Evolutionary conservation across 2,797 vertebrate species (phyloP).

Genomic region (Enoplosus armatus): DNA sequence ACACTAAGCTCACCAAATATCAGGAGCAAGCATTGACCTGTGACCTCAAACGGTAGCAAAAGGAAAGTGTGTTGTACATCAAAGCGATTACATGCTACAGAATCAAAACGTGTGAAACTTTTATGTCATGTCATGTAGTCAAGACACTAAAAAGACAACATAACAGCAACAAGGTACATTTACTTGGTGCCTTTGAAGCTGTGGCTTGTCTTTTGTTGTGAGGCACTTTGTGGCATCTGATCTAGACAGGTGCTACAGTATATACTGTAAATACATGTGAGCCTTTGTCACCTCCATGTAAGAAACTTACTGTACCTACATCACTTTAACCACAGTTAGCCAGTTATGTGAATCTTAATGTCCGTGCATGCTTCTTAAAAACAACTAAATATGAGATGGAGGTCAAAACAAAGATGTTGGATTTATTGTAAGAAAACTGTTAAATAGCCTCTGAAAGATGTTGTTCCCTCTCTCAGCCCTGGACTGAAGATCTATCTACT

Average conservation of each 20-base stretch:
- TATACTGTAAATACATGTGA: not conserved
- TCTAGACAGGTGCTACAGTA: not conserved
- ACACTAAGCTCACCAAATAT: not conserved
- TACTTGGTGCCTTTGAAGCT: not conserved
- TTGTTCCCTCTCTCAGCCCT: too few species aligned
- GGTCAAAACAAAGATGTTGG: not conserved
- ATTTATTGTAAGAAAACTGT: not conserved
- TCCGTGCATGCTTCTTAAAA: not conserved
- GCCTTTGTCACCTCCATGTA: not conserved
- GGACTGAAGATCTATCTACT: not conserved
- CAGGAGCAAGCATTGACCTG: not conserved
- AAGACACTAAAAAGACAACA: not conserved
- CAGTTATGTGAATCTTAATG: not conserved
- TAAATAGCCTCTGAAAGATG: not conserved
- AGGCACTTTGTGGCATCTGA: not conserved
- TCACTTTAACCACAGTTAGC: not conserved
- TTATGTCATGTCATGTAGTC: too few species aligned
- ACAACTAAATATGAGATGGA: not conserved
- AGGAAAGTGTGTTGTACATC: not conserved
- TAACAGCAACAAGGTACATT: not conserved
- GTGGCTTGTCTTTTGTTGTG: not conserved
- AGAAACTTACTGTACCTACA: not conserved
- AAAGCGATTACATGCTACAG: not conserved
- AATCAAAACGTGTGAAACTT: not conserved
- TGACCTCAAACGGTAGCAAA: constrained; percentile 1